Base-by-base conservation (phyloP, 2,797 vertebrate species). In the Sebastes steindachneri region DNA sequence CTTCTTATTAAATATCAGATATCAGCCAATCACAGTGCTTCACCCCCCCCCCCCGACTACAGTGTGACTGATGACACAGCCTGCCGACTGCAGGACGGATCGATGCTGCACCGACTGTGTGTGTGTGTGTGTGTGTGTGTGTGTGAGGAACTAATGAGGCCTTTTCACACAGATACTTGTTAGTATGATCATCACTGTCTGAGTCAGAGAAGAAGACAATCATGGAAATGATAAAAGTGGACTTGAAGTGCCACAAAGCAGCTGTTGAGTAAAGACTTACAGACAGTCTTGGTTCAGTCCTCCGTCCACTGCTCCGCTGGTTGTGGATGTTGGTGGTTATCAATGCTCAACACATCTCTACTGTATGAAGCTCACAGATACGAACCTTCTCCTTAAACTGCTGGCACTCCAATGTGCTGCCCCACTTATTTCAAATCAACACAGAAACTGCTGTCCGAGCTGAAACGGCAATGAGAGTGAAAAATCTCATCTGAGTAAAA, bases 1-100 rank as follows among this genome's bases (percentile, higher is more conserved):
- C 59, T 17, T 45, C 63, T 70, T 69, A 76, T 70, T 88, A 83
- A 77, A 81, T 55, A 85, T 73, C 72, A 70, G 7, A 82, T 62
- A 71, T 17, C 31, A 66, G 73, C 85, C 83, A 86, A 82, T 87
- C 60, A 64, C 37, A 69, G 48, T 0, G 17, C 73, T 9, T 57
- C 67, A 2, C 57, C 58, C 45, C 7, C 29, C 29, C 26, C 31
- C 10, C 4, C 41, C 0, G 17, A 48, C 45, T 48, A 8, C 17
- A 48, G 17, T 2, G 37, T 75, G 76, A 85, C 62, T 45, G 76
- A 75, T 85, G 70, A 66, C 66, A 37, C 11, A 0, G 70, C 11
- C 45, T 2, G 28, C 7, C 8, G 54, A 1, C 80, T 45, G 79
- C 26, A 9, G 79, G 74, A 14, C 10, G 1, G 37, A 70, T 73